phyloP scores from a whole-genome alignment of 1,140 invertebrate species.

The Saccostrea glomerata region DNA sequence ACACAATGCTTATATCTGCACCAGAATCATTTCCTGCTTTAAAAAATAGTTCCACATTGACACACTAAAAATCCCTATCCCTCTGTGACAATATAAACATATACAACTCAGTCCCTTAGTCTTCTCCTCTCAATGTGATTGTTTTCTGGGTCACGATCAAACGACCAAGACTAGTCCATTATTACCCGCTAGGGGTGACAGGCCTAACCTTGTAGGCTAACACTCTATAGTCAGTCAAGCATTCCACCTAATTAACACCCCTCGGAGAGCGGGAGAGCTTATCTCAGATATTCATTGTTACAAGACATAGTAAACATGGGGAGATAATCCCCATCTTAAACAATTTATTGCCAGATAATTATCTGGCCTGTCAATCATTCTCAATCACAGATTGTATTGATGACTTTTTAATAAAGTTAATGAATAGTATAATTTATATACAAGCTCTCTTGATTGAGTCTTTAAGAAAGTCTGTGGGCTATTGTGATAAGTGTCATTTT shows the following conservation, averaged over 20 bases:
- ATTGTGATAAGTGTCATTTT: too few species aligned
- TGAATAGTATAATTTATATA: not conserved
- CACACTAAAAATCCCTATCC: not conserved
- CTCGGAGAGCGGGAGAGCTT: slow-evolving; percentile 1
- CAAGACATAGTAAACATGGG: slow-evolving; percentile 15
- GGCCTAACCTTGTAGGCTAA: not conserved
- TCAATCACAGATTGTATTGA: not conserved
- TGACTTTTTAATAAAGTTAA: not conserved
- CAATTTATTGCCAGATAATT: not conserved
- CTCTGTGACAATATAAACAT: slow-evolving; percentile 3
- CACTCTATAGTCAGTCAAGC: not conserved
- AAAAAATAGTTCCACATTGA: not conserved
- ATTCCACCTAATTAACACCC: slow-evolving; percentile 32
- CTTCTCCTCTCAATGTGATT: slow-evolving; percentile 26
- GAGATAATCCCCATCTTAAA: not conserved
- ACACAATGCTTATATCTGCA: not conserved
- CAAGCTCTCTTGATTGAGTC: too few species aligned
- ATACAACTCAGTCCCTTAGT: not conserved
- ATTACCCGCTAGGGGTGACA: slow-evolving; percentile 20
- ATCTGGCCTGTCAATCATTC: not conserved
- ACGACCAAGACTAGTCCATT: slow-evolving; percentile 27
- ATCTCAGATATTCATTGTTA: slow-evolving; percentile 12
- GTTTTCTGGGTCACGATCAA: slow-evolving; percentile 26
- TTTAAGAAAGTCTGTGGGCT: too few species aligned
- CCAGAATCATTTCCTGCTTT: not conserved